A percentile compares a stretch with the other conserved stretches of the same genome.
phyloP scores from a whole-genome alignment of 2,797 vertebrate species.

The Strix occidentalis region DNA sequence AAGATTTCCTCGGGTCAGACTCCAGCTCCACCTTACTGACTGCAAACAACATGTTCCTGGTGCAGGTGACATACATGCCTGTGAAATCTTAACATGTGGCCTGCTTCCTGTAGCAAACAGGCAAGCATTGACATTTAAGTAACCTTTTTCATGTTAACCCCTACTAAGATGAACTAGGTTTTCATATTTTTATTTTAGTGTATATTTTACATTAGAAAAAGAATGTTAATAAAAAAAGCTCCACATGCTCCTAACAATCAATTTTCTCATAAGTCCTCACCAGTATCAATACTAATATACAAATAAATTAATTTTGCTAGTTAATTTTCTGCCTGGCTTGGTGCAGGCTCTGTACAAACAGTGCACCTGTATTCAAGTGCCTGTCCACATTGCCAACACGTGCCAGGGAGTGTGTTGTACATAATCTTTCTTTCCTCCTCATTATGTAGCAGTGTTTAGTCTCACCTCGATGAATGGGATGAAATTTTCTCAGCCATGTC shows the following conservation, averaged over 20 bases:
- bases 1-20: neutral
- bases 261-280: slow-evolving; percentile 21
- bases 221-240: slow-evolving; percentile 68
- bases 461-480: neutral
- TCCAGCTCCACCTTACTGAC: neutral
- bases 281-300: slow-evolving; percentile 59
- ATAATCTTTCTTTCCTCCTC: neutral
- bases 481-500: slow-evolving; percentile 26
- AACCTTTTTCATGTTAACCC: slow-evolving; percentile 28
- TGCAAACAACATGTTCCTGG: neutral
- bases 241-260: slow-evolving; percentile 59
- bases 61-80: neutral
- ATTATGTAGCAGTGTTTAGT: neutral
- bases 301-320: slow-evolving; percentile 59
- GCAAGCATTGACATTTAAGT: neutral
- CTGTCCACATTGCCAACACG: neutral
- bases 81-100: neutral
- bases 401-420: slow-evolving; percentile 35
- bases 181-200: slow-evolving; percentile 61
- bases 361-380: slow-evolving; percentile 15
- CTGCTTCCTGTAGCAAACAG: neutral
- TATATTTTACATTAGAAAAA: slow-evolving; percentile 65
- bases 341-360: slow-evolving; percentile 33
- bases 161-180: slow-evolving; percentile 44
- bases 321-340: slow-evolving; percentile 45